Conservation (phyloP, 1,140 invertebrate genomes). For the Neotoxoptera formosana region DNA sequence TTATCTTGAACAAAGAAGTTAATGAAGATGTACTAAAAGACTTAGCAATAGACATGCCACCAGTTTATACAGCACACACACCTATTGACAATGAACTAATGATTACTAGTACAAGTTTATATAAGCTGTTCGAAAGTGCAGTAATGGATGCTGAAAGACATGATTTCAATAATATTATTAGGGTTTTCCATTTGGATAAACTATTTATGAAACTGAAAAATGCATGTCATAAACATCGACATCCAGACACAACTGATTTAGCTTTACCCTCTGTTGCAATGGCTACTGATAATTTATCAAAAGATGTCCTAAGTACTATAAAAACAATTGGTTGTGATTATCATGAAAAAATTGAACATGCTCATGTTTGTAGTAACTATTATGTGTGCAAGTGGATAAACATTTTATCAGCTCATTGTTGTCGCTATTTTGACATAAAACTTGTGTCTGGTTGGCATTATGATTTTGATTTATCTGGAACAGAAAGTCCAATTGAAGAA, state of each 20-base stretch:
- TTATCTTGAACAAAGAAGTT: constrained; percentile 30
- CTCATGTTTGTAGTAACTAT: constrained; percentile 39
- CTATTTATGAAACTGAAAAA: constrained; percentile 45
- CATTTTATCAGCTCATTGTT: constrained; percentile 42
- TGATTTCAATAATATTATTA: constrained; percentile 31
- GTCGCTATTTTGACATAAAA: constrained; percentile 36
- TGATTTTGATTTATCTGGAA: constrained; percentile 28
- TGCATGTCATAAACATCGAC: not conserved
- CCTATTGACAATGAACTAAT: constrained; percentile 22
- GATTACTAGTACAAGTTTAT: constrained; percentile 24
- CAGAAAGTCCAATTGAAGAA: not conserved
- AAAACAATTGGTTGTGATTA: constrained; percentile 24
- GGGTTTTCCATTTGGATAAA: constrained; percentile 47
- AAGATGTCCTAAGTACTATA: constrained; percentile 24
- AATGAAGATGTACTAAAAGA: constrained; percentile 30
- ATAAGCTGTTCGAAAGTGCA: not conserved
- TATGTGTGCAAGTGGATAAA: constrained; percentile 45
- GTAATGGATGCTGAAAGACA: not conserved
- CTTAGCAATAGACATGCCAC: constrained; percentile 30
- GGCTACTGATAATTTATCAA: constrained; percentile 32
- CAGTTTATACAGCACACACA: constrained; percentile 37
- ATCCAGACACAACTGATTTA: not conserved
- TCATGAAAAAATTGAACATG: not conserved
- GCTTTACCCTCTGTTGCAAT: constrained; percentile 46
- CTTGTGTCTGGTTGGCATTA: not conserved